Conservation (phyloP, 2,888 invertebrate genomes). For the Andrena flavipes region DNA sequence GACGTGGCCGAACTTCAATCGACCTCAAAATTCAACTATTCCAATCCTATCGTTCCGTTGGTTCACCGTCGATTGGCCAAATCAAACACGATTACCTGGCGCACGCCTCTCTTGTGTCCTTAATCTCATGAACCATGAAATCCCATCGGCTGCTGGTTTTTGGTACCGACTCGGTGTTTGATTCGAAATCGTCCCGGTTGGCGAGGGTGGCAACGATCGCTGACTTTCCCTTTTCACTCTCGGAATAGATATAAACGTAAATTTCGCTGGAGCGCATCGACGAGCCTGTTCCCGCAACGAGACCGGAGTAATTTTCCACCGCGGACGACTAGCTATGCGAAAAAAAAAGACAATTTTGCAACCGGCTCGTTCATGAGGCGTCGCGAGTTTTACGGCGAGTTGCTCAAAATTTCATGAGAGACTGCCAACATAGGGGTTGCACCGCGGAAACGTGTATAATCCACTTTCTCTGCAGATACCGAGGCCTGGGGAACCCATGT, state of each 20-base stretch:
- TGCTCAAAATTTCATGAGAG: constrained; percentile 5
- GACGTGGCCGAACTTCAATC: constrained; percentile 33
- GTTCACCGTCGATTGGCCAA: constrained; percentile 51
- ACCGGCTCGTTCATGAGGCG: background rate
- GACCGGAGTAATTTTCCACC: background rate
- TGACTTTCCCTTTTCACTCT: background rate
- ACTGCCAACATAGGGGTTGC: background rate
- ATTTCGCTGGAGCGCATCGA: no score
- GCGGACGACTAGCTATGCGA: background rate
- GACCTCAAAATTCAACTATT: constrained; percentile 55
- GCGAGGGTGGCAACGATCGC: background rate
- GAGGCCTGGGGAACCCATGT: constrained; percentile 8
- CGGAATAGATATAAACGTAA: background rate
- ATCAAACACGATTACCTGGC: constrained; percentile 53
- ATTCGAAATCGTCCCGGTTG: background rate
- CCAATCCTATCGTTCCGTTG: constrained; percentile 43
- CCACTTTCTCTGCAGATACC: constrained; percentile 34
- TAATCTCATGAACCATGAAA: constrained; percentile 32
- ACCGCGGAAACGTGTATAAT: background rate
- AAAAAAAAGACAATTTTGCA: background rate
- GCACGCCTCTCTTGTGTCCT: constrained; percentile 24
- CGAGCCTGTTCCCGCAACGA: background rate
- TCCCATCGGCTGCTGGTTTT: constrained; percentile 43
- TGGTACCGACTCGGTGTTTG: constrained; percentile 1
- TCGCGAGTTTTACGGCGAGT: no score